These are phyloP conservation scores for Dexiosoma caninum DNA, from an alignment of 2,888 invertebrate species.

Conservation along the genomic window DNA sequence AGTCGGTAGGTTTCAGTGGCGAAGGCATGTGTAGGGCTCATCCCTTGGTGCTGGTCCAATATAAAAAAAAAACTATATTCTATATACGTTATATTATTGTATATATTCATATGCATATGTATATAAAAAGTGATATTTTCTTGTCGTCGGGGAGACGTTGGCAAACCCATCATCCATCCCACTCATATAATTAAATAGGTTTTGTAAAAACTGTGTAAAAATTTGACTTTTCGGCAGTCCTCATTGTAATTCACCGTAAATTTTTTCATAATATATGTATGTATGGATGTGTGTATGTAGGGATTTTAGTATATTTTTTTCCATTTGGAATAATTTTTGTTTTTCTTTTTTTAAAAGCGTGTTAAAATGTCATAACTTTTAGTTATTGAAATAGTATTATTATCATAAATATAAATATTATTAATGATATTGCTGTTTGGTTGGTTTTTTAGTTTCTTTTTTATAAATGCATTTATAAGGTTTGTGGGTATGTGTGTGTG, in stretches of 20 bases:
- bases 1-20: too few relatives aligned
- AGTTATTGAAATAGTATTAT: conserved; percentile 5
- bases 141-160: too few relatives aligned
- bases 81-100: too few relatives aligned
- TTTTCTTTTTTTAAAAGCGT: conserved; percentile 34
- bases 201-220: too few relatives aligned
- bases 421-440: conserved; percentile 24
- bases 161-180: too few relatives aligned
- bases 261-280: background rate
- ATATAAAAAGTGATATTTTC: too few relatives aligned
- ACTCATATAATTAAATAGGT: too few relatives aligned
- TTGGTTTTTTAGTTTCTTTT: background rate
- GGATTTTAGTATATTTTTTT: background rate
- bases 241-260: background rate
- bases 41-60: too few relatives aligned
- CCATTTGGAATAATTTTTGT: background rate
- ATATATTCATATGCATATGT: too few relatives aligned
- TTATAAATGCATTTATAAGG: conserved; percentile 53
- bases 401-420: background rate
- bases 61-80: too few relatives aligned
- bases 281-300: background rate
- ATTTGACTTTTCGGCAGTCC: background rate
- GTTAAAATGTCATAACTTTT: conserved; percentile 15
- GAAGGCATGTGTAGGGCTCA: too few relatives aligned
- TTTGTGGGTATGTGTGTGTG: conserved; percentile 45